These are phyloP conservation scores for Drosophila rufa DNA, from an alignment of 1,140 invertebrate species.

Conservation along the genomic window DNA sequence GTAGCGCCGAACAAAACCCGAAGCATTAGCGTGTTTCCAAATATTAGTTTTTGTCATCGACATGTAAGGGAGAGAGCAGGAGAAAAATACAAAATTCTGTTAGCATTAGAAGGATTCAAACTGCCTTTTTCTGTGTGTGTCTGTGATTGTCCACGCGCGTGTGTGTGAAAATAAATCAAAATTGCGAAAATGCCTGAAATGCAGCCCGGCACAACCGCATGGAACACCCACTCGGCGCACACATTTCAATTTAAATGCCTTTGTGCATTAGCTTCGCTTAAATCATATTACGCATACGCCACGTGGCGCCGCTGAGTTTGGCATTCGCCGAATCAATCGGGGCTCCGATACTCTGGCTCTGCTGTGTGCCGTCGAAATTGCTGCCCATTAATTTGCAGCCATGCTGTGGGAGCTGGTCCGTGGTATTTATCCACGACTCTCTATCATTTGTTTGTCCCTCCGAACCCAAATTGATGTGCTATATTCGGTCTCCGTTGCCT, in stretches of 20 bases:
- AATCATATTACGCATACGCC: constrained; percentile 80
- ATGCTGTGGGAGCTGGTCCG: constrained; percentile 4
- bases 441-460: constrained; percentile 26
- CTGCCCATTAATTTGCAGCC: constrained; percentile 69
- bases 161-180: constrained; percentile 71
- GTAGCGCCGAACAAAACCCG: constrained; percentile 47
- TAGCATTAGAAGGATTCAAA: constrained; percentile 58
- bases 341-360: constrained; percentile 7
- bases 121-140: constrained; percentile 24
- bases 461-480: constrained; percentile 19
- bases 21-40: constrained; percentile 69
- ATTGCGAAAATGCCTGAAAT: constrained; percentile 74
- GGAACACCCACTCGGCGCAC: constrained; percentile 7
- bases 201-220: constrained; percentile 42
- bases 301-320: constrained; percentile 41
- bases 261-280: constrained; percentile 79
- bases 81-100: constrained; percentile 66
- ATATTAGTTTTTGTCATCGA: constrained; percentile 76
- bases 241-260: constrained; percentile 81
- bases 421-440: constrained; percentile 33
- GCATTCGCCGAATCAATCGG: constrained; percentile 54
- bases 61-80: constrained; percentile 33
- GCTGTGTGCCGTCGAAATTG: constrained; percentile 57
- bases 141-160: not conserved
- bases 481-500: constrained; percentile 1